Evolutionary conservation across 2,888 invertebrate genomes (phyloP).

Genomic region (Tyria jacobaeae): DNA sequence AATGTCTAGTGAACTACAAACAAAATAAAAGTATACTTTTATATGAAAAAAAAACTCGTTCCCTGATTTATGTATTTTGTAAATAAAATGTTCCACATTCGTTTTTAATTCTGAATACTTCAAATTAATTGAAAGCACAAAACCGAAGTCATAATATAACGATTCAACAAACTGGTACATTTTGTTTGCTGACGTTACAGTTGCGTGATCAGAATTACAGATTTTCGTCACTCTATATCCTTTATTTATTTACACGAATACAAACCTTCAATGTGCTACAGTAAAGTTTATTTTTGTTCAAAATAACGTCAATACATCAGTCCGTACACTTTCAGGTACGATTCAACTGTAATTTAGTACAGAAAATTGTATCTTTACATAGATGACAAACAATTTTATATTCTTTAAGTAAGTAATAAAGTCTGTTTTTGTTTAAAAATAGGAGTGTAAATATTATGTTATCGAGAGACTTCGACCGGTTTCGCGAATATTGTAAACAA

Average conservation of each 20-base stretch:
- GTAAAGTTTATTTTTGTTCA: conserved; percentile 27
- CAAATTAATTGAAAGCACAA: conserved; percentile 8
- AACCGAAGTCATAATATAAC: conserved; percentile 20
- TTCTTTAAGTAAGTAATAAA: rapidly evolving
- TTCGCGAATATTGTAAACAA: conserved; percentile 70
- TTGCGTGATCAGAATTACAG: conserved; percentile 38
- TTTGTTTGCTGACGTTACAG: conserved; percentile 49
- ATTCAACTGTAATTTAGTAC: conserved; percentile 2
- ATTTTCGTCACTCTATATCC: conserved; percentile 41
- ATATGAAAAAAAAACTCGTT: not conserved
- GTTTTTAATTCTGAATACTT: not conserved
- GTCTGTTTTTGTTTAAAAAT: conserved; percentile 8
- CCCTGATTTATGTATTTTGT: not conserved
- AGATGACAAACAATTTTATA: not conserved
- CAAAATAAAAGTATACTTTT: not conserved
- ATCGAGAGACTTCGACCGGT: conserved; percentile 64
- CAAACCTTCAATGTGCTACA: not conserved
- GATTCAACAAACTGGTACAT: conserved; percentile 35
- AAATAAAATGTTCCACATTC: not conserved
- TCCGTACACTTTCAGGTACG: conserved; percentile 31
- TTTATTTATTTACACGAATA: conserved; percentile 9
- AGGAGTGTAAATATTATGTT: conserved; percentile 18
- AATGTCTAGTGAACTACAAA: not conserved
- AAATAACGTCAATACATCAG: conserved; percentile 13
- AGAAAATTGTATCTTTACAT: conserved; percentile 18